Percentiles rank a stretch among this genome's conserved stretches.
phyloP scores from a whole-genome alignment of 2,113 vertebrate species.

The Indicator maculatus region DNA sequence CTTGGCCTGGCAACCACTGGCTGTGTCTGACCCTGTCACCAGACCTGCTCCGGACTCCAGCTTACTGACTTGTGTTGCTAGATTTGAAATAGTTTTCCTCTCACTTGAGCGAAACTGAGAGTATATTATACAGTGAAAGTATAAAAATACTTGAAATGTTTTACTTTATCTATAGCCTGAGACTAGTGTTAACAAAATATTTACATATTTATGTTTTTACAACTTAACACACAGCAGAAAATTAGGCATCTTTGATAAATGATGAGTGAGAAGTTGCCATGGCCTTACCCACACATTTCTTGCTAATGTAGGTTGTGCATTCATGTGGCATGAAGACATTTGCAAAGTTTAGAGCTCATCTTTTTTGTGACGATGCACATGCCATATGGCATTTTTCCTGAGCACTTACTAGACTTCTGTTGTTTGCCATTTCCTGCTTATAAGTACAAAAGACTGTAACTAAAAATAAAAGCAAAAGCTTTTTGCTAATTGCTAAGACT shows the following conservation, averaged over 20 bases:
- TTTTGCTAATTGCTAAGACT: background rate
- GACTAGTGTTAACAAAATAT: background rate
- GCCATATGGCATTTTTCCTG: constrained; percentile 10
- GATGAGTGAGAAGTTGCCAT: background rate
- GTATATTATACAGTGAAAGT: background rate
- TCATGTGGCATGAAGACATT: background rate
- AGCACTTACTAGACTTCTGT: constrained; percentile 19
- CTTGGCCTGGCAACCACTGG: fast-evolving
- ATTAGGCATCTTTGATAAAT: constrained; percentile 9
- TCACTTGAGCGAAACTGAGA: background rate
- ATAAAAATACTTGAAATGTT: background rate
- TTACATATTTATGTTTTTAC: background rate
- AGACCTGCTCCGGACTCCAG: background rate
- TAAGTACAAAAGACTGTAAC: background rate
- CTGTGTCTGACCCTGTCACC: background rate
- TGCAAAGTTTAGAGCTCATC: background rate
- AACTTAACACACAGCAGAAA: background rate
- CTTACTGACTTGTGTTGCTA: background rate
- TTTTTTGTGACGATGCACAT: background rate
- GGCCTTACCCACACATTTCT: constrained; percentile 11
- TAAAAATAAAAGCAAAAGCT: constrained; percentile 6
- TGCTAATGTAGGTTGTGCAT: background rate
- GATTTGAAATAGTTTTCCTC: background rate
- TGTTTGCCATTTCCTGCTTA: constrained; percentile 39
- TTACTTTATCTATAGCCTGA: background rate